Base-by-base conservation (phyloP, 2,797 vertebrate genomes). In the Darevskia mixta region DNA sequence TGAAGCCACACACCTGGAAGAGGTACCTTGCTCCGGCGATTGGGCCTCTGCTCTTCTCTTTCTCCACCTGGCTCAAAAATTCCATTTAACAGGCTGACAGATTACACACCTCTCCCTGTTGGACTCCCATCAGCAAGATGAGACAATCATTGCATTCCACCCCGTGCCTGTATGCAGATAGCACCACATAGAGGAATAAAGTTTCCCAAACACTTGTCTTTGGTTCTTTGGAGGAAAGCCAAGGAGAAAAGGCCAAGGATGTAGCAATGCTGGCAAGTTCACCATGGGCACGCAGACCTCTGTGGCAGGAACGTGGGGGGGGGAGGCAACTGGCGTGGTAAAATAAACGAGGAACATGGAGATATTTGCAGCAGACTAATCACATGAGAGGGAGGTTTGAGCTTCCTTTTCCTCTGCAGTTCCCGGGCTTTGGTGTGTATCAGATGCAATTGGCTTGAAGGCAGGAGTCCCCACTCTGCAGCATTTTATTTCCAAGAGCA, bases 301-400 rank as follows among this genome's bases (percentile, higher is more conserved):
- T 55, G 5, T 27, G 43, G 55, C 11, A 38, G 66, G 29, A 45
- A 49, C 23, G 15, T 17, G 20, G 17, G 15, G 5, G 2, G 3
- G 5, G 61, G 18, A n/a, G 0, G 0, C 8, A 72, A 5, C 43
- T 45, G 27, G 10, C 9, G 2, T 3, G 20, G 75, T 0, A 11
- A 32, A 29, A n/a, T 55, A 6, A 43, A 38, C 66, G 4, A 55
- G 45, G 71, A 35, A 10, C n/a, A 43, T 9, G 55, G 9, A 27
- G 10, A 27, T 15, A 49, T 27, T 80, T 23, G 2, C 3, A 38
- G 9, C 61, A 35, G n/a, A 55, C 20, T 72, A 7, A 8, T 20
- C 49, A 55, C 41, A 80, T 9, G 8, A 4, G 32, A 29, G 8
- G 20, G 15, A 10, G n/a, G 79, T 35, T 18, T 8, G n/a, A 61